Conservation (phyloP, 1,140 invertebrate genomes). For the Pseudoatta argentina region DNA sequence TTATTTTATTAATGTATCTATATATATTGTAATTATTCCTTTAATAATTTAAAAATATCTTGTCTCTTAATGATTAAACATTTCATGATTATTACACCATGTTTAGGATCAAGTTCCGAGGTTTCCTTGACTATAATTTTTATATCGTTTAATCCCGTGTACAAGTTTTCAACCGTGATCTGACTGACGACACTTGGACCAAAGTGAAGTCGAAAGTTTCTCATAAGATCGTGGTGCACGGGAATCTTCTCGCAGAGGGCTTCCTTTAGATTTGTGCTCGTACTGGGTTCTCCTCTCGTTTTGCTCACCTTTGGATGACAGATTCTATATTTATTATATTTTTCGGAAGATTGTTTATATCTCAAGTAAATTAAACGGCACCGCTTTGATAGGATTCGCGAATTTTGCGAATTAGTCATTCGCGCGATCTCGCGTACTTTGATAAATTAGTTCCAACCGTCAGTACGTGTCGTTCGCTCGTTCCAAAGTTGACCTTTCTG, state of each 20-base stretch:
- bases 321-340: not conserved
- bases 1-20: not conserved
- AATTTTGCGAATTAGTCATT: not conserved
- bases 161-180: slow-evolving; percentile 78
- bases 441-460: slow-evolving; percentile 69
- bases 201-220: slow-evolving; percentile 76
- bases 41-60: not conserved
- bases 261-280: slow-evolving; percentile 79
- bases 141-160: slow-evolving; percentile 75
- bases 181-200: slow-evolving; percentile 72
- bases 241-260: slow-evolving; percentile 81
- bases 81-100: slow-evolving; percentile 72
- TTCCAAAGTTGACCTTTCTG: slow-evolving; percentile 16
- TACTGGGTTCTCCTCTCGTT: slow-evolving; percentile 76
- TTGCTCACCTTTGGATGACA: slow-evolving; percentile 71
- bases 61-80: not conserved
- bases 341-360: not conserved
- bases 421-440: slow-evolving; percentile 56
- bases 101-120: slow-evolving; percentile 73
- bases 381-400: slow-evolving; percentile 14
- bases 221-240: slow-evolving; percentile 77
- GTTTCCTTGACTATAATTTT: slow-evolving; percentile 78
- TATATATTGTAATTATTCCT: not conserved
- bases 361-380: not conserved
- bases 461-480: slow-evolving; percentile 56